phyloP scores from a whole-genome alignment of 2,797 vertebrate genomes.

The Loris lydekkerianus region DNA sequence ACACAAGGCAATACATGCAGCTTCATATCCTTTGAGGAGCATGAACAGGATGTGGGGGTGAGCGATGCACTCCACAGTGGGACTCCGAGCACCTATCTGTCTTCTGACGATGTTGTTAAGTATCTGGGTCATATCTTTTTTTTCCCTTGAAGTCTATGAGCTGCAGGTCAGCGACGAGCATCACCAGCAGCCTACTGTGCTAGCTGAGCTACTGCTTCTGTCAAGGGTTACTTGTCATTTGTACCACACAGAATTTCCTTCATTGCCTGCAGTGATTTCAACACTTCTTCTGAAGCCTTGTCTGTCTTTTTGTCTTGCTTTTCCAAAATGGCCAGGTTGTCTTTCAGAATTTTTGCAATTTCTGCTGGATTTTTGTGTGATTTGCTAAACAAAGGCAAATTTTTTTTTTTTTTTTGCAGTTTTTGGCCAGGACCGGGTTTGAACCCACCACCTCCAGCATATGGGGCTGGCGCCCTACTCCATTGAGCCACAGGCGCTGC shows the following conservation, averaged over 20 bases:
- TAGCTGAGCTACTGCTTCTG: slow-evolving; percentile 95
- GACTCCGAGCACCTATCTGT: slow-evolving; percentile 96
- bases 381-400: slow-evolving; percentile 92
- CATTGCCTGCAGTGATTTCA: slow-evolving; percentile 96
- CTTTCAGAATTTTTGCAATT: slow-evolving; percentile 95
- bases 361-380: slow-evolving; percentile 94
- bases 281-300: slow-evolving; percentile 96
- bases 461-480: too few species aligned
- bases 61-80: slow-evolving; percentile 97
- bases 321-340: slow-evolving; percentile 95
- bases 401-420: slow-evolving; percentile 86
- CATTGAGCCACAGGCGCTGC: too few species aligned
- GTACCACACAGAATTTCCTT: slow-evolving; percentile 97
- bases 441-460: too few species aligned
- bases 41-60: slow-evolving; percentile 91
- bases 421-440: too few species aligned
- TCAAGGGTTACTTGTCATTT: slow-evolving; percentile 97
- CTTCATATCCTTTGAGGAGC: slow-evolving; percentile 95
- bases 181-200: slow-evolving; percentile 96
- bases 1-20: slow-evolving; percentile 95
- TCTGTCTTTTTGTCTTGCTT: slow-evolving; percentile 98
- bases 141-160: slow-evolving; percentile 98
- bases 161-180: slow-evolving; percentile 96
- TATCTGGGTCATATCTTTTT: slow-evolving; percentile 98
- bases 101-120: slow-evolving; percentile 99